Percentiles rank a stretch among this genome's conserved stretches.
phyloP scores from a whole-genome alignment of 2,888 invertebrate genomes.

The Paralinhomoeus sp. region DNA sequence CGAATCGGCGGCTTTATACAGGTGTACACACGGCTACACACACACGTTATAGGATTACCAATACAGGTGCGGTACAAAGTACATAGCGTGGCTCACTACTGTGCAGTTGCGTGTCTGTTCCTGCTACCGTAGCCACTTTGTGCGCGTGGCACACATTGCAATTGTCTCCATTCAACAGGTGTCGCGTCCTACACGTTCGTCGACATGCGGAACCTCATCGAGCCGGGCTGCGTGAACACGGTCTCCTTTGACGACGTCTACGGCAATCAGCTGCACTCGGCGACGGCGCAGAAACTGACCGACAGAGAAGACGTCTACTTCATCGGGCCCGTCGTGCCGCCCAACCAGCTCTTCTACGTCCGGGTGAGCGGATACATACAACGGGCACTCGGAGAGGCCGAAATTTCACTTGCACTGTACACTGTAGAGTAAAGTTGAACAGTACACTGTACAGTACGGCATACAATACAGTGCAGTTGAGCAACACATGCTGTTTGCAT shows the following conservation, averaged over 20 bases:
- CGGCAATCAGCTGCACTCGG: constrained; percentile 17
- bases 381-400: neutral
- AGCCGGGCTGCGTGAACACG: constrained; percentile 24
- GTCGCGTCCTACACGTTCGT: constrained; percentile 27
- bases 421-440: neutral
- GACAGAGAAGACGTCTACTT: constrained; percentile 29
- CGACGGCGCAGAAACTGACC: constrained; percentile 13
- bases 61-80: too few species aligned
- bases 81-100: too few species aligned
- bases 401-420: constrained; percentile 4
- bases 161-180: neutral
- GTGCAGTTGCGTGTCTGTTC: too few species aligned
- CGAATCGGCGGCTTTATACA: too few species aligned
- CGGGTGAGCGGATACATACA: constrained; percentile 32
- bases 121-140: too few species aligned
- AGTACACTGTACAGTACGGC: too few species aligned
- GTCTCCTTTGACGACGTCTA: constrained; percentile 19
- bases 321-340: constrained; percentile 40
- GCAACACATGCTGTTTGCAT: too few species aligned
- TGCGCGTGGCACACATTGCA: too few species aligned
- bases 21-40: too few species aligned
- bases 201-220: constrained; percentile 29
- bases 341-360: constrained; percentile 42
- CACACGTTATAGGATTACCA: too few species aligned
- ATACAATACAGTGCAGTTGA: too few species aligned